Conservation (phyloP, 2,888 invertebrate genomes). For the Hofmannophila pseudospretella region DNA sequence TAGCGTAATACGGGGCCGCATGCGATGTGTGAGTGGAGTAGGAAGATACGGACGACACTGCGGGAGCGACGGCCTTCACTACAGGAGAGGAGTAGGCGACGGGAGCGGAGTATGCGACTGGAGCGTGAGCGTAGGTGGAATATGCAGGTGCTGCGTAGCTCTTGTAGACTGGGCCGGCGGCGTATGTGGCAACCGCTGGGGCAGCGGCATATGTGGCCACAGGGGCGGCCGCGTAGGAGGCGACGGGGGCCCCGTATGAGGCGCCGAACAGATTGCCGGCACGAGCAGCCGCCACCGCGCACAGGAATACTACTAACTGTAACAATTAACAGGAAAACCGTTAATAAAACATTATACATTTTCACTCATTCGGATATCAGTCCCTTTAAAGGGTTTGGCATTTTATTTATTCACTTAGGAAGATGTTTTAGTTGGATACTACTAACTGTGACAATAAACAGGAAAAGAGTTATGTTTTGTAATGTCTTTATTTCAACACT, state of each 20-base stretch:
- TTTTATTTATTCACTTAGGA: too few relatives aligned
- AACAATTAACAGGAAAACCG: slow-evolving; percentile 19
- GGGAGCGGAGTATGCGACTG: slow-evolving; percentile 9
- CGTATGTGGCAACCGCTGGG: slow-evolving; percentile 33
- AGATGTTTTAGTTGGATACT: too few relatives aligned
- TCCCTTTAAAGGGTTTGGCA: too few relatives aligned
- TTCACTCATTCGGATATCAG: too few relatives aligned
- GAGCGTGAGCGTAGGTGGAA: slow-evolving; percentile 18
- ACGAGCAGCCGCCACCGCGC: slow-evolving; percentile 74
- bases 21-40: slow-evolving; percentile 30
- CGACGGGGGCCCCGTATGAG: slow-evolving; percentile 32
- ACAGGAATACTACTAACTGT: slow-evolving; percentile 73
- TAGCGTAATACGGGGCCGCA: slow-evolving; percentile 21
- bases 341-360: background rate
- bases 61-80: slow-evolving; percentile 41
- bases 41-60: slow-evolving; percentile 33
- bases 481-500: slow-evolving; percentile 1
- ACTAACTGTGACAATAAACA: slow-evolving; percentile 53
- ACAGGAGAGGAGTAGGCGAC: slow-evolving; percentile 50
- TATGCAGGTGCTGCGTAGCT: slow-evolving; percentile 22
- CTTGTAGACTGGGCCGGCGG: slow-evolving; percentile 40
- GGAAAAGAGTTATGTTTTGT: background rate
- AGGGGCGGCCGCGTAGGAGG: slow-evolving; percentile 33
- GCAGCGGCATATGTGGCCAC: slow-evolving; percentile 60
- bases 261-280: slow-evolving; percentile 69